phyloP scores from a whole-genome alignment of 2,113 vertebrate species.

The Cichladusa arquata region DNA sequence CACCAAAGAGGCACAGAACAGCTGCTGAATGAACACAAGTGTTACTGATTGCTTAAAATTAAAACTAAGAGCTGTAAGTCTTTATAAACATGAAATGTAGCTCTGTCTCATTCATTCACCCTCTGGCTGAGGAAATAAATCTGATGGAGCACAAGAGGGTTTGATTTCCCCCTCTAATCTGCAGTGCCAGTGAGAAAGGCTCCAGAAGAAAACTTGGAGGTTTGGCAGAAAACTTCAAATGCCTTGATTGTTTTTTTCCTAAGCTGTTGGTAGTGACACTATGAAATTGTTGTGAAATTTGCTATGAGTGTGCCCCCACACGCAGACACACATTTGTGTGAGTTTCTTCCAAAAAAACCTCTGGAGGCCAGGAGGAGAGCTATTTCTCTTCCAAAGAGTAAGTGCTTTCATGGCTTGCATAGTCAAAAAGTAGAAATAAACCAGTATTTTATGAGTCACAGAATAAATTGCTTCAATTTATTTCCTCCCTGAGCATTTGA shows the following conservation, averaged over 20 bases:
- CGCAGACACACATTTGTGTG: accelerated
- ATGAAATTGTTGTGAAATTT: not conserved
- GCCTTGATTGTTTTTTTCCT: not conserved
- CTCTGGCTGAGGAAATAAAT: not conserved
- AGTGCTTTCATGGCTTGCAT: not conserved
- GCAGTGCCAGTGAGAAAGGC: not conserved
- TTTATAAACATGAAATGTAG: not conserved
- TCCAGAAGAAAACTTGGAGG: not conserved
- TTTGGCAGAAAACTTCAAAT: not conserved
- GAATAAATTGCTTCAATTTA: conserved; percentile 5
- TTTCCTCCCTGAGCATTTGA: not conserved
- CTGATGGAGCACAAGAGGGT: not conserved
- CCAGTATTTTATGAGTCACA: not conserved
- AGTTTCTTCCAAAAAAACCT: not conserved
- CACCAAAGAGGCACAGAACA: not conserved
- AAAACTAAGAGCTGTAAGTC: not conserved
- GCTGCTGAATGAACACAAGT: conserved; percentile 12
- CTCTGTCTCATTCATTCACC: not conserved
- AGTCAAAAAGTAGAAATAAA: not conserved
- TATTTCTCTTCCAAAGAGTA: not conserved
- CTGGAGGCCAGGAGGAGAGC: not conserved
- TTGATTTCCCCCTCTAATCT: not conserved
- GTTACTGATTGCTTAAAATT: conserved; percentile 7
- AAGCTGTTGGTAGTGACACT: not conserved
- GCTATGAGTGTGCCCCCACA: not conserved